Base-by-base conservation (phyloP, 2,797 vertebrate species). In the Manis crassicaudata region DNA sequence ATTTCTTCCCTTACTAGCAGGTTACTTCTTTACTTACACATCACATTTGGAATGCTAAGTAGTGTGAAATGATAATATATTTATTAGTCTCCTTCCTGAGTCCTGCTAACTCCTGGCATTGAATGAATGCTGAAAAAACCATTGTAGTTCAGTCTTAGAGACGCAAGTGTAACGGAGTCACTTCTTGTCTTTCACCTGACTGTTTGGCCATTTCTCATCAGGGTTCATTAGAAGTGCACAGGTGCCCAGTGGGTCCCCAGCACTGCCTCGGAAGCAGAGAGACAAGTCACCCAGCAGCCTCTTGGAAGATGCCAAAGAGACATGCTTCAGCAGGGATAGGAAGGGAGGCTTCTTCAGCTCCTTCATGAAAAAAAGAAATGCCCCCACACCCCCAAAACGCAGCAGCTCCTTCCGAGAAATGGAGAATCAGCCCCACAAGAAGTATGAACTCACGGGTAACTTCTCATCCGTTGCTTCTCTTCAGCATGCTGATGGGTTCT, bases 301-400 rank as follows among this genome's bases (percentile, higher is more conserved):
- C 85, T 96, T 99, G 97, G 99, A 99, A 92, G 99, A 99, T 68
- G 97, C 98, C 83, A 99, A 99, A 98, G 99, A 99, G 98, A 99
- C 99, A 43, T 99, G 99, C 43, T 99, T 99, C 97, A 99, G 99
- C 60, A 98, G 99, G 95, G 99, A 99, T 97, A 99, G 99, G 88
- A 99, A 99, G 97, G 99, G 99, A 2, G 99, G 99, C 97, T 99
- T 99, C 98, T 99, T 99, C 98, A 99, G 99, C 98, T 99, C 99
- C 81, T 99, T 99, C 95, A 99, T 99, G 98, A 99, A 99, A 98
- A 99, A 99, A 98, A 99, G 99, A 97, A 99, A 99, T 9, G 99
- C 99, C 58, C 99, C 99, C 6, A 99, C 99, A 0, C 99, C 99
- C 17, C 99, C 99, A 37, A 99, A 99, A 96, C 99, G 99, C 97